Percentiles rank a stretch among this genome's conserved stretches.
Conservation (phyloP, 64 coral and sea anemone species). For the Montipora capricornis region DNA sequence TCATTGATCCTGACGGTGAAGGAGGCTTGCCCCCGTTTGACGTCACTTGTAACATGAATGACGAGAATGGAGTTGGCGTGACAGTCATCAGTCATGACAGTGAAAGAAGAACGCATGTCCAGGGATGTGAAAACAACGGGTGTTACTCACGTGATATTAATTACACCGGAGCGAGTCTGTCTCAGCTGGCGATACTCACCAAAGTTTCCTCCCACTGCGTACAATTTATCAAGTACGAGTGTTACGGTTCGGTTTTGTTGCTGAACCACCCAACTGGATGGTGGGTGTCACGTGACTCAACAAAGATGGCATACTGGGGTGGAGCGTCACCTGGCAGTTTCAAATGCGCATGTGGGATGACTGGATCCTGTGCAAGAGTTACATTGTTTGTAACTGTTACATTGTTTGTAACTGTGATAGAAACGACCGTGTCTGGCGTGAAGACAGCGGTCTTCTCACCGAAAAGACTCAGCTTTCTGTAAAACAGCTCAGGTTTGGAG, state of each 20-base stretch:
- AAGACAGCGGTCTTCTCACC: conserved; percentile 25
- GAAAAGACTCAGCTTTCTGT: conserved; percentile 13
- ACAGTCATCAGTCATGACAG: conserved; percentile 34
- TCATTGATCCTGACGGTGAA: conserved; percentile 18
- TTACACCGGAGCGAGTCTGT: conserved; percentile 11
- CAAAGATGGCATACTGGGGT: conserved; percentile 7
- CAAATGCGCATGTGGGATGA: conserved; percentile 1
- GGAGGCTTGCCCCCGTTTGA: conserved; percentile 13
- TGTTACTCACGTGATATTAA: conserved; percentile 8
- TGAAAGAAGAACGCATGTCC: background rate
- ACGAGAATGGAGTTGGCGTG: conserved; percentile 42
- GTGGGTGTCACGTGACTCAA: conserved; percentile 18
- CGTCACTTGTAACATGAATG: conserved; percentile 30
- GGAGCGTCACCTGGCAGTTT: background rate
- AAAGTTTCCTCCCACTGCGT: conserved; percentile 1
- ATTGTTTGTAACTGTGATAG: background rate
- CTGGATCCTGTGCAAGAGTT: background rate
- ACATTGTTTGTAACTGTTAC: background rate
- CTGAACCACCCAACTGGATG: background rate
- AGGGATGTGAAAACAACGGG: background rate
- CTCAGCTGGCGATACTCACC: background rate
- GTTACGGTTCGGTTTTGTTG: background rate
- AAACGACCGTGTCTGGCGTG: background rate
- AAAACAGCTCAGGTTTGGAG: conserved; percentile 17
- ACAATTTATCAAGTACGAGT: conserved; percentile 35